phyloP scores from a whole-genome alignment of 2,113 vertebrate genomes.

The Dendropsophus ebraccatus region DNA sequence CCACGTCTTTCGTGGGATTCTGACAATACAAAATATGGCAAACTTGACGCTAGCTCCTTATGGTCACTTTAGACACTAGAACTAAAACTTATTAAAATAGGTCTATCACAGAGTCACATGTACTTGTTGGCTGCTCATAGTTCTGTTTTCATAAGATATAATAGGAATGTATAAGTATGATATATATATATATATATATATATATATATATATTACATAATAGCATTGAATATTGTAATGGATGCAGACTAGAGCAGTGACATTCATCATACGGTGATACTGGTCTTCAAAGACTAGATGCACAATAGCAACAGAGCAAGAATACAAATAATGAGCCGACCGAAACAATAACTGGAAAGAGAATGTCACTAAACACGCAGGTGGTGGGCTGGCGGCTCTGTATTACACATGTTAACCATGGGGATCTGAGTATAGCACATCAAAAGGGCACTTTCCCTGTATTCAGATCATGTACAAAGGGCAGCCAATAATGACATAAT shows the following conservation, averaged over 20 bases:
- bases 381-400: background rate
- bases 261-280: background rate
- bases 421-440: background rate
- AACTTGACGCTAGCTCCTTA: background rate
- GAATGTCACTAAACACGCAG: background rate
- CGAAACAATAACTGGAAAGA: constrained; percentile 37
- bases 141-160: background rate
- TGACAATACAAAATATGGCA: too few relatives aligned
- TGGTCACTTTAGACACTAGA: too few relatives aligned
- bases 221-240: background rate
- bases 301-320: constrained; percentile 14
- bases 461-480: background rate
- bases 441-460: constrained; percentile 2
- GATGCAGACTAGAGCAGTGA: background rate
- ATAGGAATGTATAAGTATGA: background rate
- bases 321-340: background rate
- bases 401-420: background rate
- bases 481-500: background rate
- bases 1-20: too few relatives aligned
- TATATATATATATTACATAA: background rate
- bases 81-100: background rate
- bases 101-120: background rate
- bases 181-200: background rate
- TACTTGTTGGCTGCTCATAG: background rate
- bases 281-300: constrained; percentile 24